Evolutionary conservation across 1,140 invertebrate species (phyloP), one percentile per base, ranked within the genome.

Genomic region (Euborellia annulipes): DNA sequence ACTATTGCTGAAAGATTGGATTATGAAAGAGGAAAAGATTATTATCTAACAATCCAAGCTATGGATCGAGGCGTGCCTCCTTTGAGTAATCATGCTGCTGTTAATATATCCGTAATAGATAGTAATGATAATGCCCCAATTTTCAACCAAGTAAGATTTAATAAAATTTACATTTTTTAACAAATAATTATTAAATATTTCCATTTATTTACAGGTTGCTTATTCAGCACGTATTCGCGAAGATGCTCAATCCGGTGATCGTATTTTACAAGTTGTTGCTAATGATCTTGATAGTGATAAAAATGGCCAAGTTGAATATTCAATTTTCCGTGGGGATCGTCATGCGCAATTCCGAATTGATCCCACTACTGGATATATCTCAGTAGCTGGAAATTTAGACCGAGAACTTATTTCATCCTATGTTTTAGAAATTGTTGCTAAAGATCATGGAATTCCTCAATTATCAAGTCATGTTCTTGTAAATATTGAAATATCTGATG

Each of bases 51-150:
- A 0, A 76, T 96, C 36, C 79, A 91, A 61, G 92, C 91, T 1
- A 71, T 82, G 11, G 93, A 97, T 61, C 79, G 82, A 2, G 90
- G 84, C 13, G 69, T 70, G 7, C 89, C 89, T 3, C 85, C 88
- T 11, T 67, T 93, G 2, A 85, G 78, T 52, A 86, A 85, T 58
- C 78, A 85, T 49, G 84, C 85, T 1, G 79, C 78, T n/a, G 74
- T 92, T 3, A 92, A 93, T 57, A 82, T 96, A 38, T 78, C 82
- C 0, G 72, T 95, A 2, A 68, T 72, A 6, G 91, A 95, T 63
- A 78, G 81, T 52, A 95, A 95, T 59, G 91, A 95, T 56, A 93
- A 94, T 62, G 68, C 75, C 8, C 90, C 91, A 2, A 68, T 76
- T 32, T 95, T 95, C 59, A 72, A 69, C 38, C 85, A 89, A 60